A percentile compares a stretch with the other conserved stretches of the same genome.
phyloP scores from a whole-genome alignment of 2,797 vertebrate genomes.

The Loriculus beryllinus region DNA sequence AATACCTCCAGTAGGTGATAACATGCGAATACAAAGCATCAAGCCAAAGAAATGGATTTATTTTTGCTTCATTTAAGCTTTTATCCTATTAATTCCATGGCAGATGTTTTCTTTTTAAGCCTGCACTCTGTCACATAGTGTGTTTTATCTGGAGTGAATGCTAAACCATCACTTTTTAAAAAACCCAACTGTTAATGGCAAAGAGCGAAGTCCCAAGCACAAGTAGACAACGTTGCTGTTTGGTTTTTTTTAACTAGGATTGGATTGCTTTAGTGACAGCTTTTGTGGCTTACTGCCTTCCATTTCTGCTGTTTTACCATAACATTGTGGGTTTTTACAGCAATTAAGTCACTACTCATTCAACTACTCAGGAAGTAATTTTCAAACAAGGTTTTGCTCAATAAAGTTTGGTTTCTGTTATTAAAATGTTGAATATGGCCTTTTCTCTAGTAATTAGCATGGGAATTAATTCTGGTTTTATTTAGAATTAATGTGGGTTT shows the following conservation, averaged over 20 bases:
- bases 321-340: background rate
- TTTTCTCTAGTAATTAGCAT: background rate
- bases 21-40: background rate
- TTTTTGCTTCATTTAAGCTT: background rate
- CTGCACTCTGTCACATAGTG: background rate
- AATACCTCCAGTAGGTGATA: background rate
- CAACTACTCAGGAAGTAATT: background rate
- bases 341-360: background rate
- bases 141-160: background rate
- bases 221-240: background rate
- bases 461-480: background rate
- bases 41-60: background rate
- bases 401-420: background rate
- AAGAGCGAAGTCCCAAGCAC: background rate
- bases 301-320: background rate
- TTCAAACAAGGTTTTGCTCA: background rate
- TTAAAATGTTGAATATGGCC: background rate
- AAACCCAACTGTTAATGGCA: background rate
- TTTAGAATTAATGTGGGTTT: background rate
- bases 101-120: slow-evolving; percentile 5
- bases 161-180: background rate
- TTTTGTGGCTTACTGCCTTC: background rate
- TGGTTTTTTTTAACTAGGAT: background rate
- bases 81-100: background rate
- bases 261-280: background rate